Evolutionary conservation across 2,113 vertebrate genomes (phyloP), one percentile per base, ranked within the genome.

Genomic region (Excalfactoria chinensis): DNA sequence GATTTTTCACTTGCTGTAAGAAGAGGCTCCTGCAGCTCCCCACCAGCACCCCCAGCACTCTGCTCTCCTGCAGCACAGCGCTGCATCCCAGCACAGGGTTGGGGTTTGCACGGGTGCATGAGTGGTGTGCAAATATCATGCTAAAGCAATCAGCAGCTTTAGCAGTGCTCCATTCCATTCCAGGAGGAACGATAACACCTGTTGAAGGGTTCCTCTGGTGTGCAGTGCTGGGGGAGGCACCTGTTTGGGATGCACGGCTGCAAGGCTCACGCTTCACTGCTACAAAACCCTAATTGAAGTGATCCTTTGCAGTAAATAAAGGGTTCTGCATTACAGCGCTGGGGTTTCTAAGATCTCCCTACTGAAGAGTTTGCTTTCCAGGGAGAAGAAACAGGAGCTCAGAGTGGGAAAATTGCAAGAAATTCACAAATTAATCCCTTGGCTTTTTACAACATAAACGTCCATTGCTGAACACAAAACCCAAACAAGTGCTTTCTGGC

Each of bases 1-100:
- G 97, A 98, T 98, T 98, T 97, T 97, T 96, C 90, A 95, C 94
- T 94, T 96, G 92, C 82, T 84, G 95, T 94, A 86, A 96, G 91
- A 97, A 95, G 95, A 95, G 77, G 90, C 90, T 96, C 84, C 84
- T 96, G 88, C 91, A 84, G 86, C 95, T 95, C 71, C 19, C 69
- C 84, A 79, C 88, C 86, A 20, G 0, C 73, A 53, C 3, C 3
- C 40, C 56, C 73, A 3, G 6, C 1, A 35, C 81, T 23, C 21
- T 41, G 69, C 72, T 82, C 74, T 9, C 80, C 8, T 1, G 11
- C 68, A 41, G 75, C 86, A 7, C 63, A 1, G 30, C 2, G 0
- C 40, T 11, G 1, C 72, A 16, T 18, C 59, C 70, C 13, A 0
- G 35, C 16, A 4, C 17, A 26, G 16, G 6, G 37, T 9, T 14